A percentile compares a stretch with the other conserved stretches of the same genome.
These are phyloP conservation scores for Callorhinus ursinus DNA, from an alignment of 2,113 vertebrate genomes.

Conservation along the genomic window DNA sequence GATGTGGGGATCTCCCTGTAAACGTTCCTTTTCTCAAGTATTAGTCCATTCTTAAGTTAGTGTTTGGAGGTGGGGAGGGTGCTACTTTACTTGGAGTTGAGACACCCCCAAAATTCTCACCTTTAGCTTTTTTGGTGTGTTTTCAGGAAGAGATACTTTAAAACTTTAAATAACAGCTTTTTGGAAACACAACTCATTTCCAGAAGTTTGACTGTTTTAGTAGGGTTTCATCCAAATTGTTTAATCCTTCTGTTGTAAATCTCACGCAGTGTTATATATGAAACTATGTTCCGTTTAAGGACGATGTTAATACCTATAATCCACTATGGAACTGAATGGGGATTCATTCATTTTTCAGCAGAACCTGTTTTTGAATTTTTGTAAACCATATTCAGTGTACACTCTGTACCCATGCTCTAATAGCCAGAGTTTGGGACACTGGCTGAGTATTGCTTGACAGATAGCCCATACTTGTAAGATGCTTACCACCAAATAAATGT, in stretches of 20 bases:
- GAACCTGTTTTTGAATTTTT: conserved; percentile 50
- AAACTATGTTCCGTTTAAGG: conserved; percentile 54
- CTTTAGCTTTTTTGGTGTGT: conserved; percentile 45
- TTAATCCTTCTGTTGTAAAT: conserved; percentile 63
- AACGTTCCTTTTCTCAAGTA: neutral
- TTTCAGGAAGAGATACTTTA: conserved; percentile 45
- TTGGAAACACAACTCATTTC: neutral
- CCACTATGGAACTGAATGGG: conserved; percentile 36
- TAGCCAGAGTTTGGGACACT: conserved; percentile 42
- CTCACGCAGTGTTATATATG: conserved; percentile 33
- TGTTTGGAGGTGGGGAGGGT: conserved; percentile 43
- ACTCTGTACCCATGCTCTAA: conserved; percentile 49
- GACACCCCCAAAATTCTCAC: neutral
- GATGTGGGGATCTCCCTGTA: neutral
- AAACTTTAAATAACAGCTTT: neutral
- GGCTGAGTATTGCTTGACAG: conserved; percentile 43
- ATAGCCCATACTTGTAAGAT: conserved; percentile 65
- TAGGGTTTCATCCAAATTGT: conserved; percentile 46
- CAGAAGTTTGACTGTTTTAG: conserved; percentile 53
- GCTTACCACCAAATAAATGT: conserved; percentile 79
- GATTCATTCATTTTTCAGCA: conserved; percentile 32
- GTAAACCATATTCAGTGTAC: conserved; percentile 58
- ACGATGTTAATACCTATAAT: conserved; percentile 63
- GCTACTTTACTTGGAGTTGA: conserved; percentile 19
- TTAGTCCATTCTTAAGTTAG: conserved; percentile 35